phyloP scores from a whole-genome alignment of 1,140 invertebrate species.

The Popillia japonica region DNA sequence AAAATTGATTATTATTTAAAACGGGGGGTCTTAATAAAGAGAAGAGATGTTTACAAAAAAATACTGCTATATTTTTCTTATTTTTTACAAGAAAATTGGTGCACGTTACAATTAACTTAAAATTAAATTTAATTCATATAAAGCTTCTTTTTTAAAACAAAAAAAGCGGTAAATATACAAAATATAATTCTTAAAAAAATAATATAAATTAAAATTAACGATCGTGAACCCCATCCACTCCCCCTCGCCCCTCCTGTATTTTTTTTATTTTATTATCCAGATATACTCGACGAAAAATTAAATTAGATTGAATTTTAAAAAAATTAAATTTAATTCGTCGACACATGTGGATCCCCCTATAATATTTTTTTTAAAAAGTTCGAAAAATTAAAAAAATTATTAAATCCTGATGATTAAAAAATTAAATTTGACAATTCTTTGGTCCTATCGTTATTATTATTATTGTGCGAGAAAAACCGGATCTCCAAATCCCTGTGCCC shows the following conservation, averaged over 20 bases:
- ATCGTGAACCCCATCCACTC: neutral
- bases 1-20: too few species aligned
- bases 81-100: neutral
- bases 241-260: neutral
- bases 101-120: too few species aligned
- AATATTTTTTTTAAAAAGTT: too few species aligned
- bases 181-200: neutral
- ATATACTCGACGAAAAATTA: neutral
- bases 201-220: neutral
- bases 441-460: neutral
- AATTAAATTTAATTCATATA: neutral
- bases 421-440: neutral
- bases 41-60: neutral
- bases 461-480: slow-evolving; percentile 68
- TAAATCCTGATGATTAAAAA: too few species aligned
- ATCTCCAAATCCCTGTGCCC: slow-evolving; percentile 81
- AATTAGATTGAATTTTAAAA: neutral
- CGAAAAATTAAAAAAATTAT: too few species aligned
- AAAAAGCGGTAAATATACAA: slow-evolving; percentile 11
- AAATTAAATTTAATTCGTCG: neutral
- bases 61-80: neutral
- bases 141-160: slow-evolving; percentile 2
- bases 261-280: neutral
- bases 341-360: slow-evolving; percentile 28
- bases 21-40: too few species aligned